Evolutionary conservation across 2,888 invertebrate species (phyloP).

Genomic region (Automeris io): DNA sequence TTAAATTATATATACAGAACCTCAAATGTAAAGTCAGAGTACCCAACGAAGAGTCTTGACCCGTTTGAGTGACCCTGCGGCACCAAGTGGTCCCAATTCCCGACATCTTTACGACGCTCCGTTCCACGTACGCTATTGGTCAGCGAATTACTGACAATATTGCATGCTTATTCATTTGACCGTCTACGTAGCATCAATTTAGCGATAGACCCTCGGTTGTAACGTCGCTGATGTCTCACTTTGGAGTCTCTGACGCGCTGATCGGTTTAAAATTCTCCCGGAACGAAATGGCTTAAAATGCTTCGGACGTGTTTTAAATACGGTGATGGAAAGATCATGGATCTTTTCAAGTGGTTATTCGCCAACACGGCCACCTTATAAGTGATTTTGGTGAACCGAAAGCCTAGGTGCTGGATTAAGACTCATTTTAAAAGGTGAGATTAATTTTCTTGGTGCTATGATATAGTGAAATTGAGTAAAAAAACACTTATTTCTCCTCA

Average conservation of each 20-base stretch:
- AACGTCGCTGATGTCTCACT: constrained; percentile 22
- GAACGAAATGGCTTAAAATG: constrained; percentile 46
- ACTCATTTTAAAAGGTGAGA: constrained; percentile 52
- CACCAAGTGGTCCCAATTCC: constrained; percentile 67
- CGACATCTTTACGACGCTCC: constrained; percentile 36
- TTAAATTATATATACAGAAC: constrained; percentile 16
- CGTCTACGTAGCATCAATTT: constrained; percentile 58
- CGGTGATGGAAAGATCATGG: constrained; percentile 38
- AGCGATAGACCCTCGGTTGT: constrained; percentile 42
- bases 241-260: constrained; percentile 10
- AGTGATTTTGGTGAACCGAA: constrained; percentile 30
- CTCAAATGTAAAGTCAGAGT: constrained; percentile 11
- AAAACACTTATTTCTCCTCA: no score
- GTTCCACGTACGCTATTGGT: constrained; percentile 51
- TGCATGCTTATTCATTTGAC: constrained; percentile 62
- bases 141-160: constrained; percentile 61
- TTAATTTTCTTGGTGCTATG: constrained; percentile 10
- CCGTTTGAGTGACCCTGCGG: constrained; percentile 58
- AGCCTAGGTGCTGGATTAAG: constrained; percentile 32
- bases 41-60: constrained; percentile 41
- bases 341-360: constrained; percentile 43
- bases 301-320: constrained; percentile 37
- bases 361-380: constrained; percentile 62
- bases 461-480: not conserved
- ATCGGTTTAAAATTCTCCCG: not conserved